phyloP scores from a whole-genome alignment of 2,113 vertebrate species.

The Psittacus erithacus region DNA sequence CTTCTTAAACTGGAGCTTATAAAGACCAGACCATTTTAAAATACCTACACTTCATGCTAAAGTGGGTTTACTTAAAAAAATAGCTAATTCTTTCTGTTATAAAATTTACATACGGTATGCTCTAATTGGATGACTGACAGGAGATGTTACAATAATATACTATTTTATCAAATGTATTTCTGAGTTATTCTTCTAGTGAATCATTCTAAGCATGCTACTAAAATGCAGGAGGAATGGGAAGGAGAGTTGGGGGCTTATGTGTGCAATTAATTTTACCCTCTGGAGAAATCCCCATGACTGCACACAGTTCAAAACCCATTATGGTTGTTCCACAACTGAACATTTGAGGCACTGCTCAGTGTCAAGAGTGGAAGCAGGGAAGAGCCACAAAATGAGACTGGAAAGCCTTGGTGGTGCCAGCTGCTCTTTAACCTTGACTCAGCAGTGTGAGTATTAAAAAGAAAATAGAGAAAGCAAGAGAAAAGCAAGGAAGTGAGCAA shows the following conservation, averaged over 20 bases:
- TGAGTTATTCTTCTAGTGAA: background rate
- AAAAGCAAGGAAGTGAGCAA: background rate
- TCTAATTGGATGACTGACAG: background rate
- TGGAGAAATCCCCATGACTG: background rate
- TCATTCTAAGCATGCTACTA: background rate
- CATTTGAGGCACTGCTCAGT: background rate
- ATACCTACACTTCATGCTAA: background rate
- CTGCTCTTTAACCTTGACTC: background rate
- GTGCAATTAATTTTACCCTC: constrained; percentile 7
- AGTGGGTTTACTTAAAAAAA: background rate
- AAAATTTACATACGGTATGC: background rate
- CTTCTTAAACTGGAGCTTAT: background rate
- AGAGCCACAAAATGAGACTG: background rate
- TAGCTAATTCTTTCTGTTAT: background rate
- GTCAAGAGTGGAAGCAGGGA: background rate
- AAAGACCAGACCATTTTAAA: background rate
- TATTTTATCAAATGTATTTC: constrained; percentile 1
- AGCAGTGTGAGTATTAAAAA: background rate
- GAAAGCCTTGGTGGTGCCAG: background rate
- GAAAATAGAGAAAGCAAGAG: background rate
- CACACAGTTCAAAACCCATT: constrained; percentile 21
- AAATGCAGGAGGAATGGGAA: background rate
- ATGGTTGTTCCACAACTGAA: background rate
- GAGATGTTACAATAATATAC: background rate
- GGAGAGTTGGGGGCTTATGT: background rate